Percentiles rank a stretch among this genome's conserved stretches.
phyloP scores from a whole-genome alignment of 2,888 invertebrate species.

The Heliconius hortense region DNA sequence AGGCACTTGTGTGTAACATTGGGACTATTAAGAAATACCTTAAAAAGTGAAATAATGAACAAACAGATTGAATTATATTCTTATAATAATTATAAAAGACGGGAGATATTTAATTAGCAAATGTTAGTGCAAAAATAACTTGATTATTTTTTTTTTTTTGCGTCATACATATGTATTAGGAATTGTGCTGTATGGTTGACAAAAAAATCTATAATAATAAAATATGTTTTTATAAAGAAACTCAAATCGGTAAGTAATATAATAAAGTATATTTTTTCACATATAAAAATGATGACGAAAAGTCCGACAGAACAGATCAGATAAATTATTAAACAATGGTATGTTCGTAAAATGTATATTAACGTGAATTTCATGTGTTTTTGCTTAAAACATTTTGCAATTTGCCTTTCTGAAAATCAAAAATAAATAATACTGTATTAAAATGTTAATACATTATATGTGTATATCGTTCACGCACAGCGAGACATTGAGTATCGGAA shows the following conservation, averaged over 20 bases:
- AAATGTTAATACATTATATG: background rate
- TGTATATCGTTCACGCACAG: background rate
- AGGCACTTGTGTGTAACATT: constrained; percentile 30
- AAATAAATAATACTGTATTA: background rate
- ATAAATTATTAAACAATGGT: background rate
- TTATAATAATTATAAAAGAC: background rate
- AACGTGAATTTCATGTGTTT: background rate
- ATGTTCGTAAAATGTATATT: background rate
- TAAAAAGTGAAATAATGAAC: background rate
- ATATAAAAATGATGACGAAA: background rate
- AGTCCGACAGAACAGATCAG: constrained; percentile 6
- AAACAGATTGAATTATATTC: background rate
- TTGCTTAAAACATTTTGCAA: too few species aligned
- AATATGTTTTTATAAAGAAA: background rate
- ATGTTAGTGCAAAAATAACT: background rate
- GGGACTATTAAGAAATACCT: background rate
- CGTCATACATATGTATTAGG: background rate
- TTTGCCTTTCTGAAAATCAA: background rate
- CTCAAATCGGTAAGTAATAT: background rate
- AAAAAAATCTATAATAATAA: constrained; percentile 1
- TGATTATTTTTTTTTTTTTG: background rate
- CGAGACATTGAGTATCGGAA: background rate
- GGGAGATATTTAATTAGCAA: background rate
- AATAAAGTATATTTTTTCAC: background rate
- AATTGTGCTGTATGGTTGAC: background rate